These are phyloP conservation scores for Toxostoma redivivum DNA, from an alignment of 2,113 vertebrate genomes.

Conservation along the genomic window DNA sequence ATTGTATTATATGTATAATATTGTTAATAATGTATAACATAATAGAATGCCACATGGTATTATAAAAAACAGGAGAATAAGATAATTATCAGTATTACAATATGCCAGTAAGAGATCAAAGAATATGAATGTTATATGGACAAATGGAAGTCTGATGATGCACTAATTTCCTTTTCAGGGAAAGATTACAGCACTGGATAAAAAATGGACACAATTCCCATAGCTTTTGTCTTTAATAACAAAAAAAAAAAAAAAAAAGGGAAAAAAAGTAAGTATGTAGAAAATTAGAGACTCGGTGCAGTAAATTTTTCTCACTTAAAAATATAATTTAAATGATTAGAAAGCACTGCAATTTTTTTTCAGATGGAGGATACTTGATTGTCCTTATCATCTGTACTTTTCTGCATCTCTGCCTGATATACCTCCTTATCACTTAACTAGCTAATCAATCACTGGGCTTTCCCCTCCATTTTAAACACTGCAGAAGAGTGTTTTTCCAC, in stretches of 20 bases:
- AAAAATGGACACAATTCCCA: not conserved
- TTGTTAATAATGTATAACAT: constrained; percentile 62
- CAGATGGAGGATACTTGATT: constrained; percentile 69
- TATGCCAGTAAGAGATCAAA: constrained; percentile 53
- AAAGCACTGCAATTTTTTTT: constrained; percentile 62
- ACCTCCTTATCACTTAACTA: constrained; percentile 74
- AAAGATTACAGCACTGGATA: not conserved
- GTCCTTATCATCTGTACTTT: constrained; percentile 69
- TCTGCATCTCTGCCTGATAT: constrained; percentile 63
- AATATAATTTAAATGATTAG: constrained; percentile 71
- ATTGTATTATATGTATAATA: constrained; percentile 34
- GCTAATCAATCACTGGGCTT: constrained; percentile 69
- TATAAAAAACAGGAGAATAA: constrained; percentile 38
- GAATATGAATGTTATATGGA: constrained; percentile 27
- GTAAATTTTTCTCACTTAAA: constrained; percentile 63
- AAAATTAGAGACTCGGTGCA: constrained; percentile 33
- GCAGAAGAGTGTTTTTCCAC: not conserved
- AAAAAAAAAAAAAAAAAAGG: not conserved
- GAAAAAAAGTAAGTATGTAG: not conserved
- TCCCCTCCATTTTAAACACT: constrained; percentile 3
- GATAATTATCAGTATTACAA: constrained; percentile 52
- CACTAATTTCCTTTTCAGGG: constrained; percentile 44
- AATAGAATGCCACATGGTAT: constrained; percentile 50
- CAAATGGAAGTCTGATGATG: constrained; percentile 48
- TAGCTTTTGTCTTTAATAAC: not conserved